Base-by-base conservation (phyloP, 2,888 invertebrate genomes). In the Polyommatus icarus region DNA sequence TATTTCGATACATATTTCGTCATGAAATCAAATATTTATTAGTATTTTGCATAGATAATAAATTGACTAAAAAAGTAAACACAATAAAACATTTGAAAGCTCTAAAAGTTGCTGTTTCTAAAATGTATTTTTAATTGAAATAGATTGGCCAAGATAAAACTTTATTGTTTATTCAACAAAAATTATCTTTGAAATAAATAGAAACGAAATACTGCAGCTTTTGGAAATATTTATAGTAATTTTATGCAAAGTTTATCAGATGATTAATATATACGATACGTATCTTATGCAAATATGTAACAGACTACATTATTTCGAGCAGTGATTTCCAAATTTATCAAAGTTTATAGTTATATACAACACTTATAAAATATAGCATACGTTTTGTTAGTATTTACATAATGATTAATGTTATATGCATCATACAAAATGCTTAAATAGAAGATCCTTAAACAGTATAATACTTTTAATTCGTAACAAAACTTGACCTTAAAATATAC, bases 401-500 rank as follows among this genome's bases (percentile, higher is more conserved):
- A 67, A 32, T 67, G 10, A 29, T 59, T 32, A 67, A 32, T 67
- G 10, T 61, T 59, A 3, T 12, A 20, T 5, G 24, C 8, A 15
- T 67, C 24, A 15, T 67, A 67, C 15, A 67, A 67, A 32, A 67
- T 67, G 29, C 32, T 32, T 61, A 24, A 61, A 61, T 61, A 67
- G 18, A 67, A 67, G 61, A 67, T 67, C 18, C 15, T 67, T 32
- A 67, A 54, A 54, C 29, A 15, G 67, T 32, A 67, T 67, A 67
- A 67, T 67, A 67, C 67, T 67, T 29, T 67, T 29, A 29, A 67
- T 67, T 67, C 29, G 67, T 67, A 32, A 67, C 29, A 67, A 67
- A 67, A 61, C 29, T 18, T 1, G 18, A 54, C 4, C 54, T 18
- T 54, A 50, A 54, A 46, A 10, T 50, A 50, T 15, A 12, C 24